Percentiles rank a stretch among this genome's conserved stretches.
These are phyloP conservation scores for Vollenhovia emeryi DNA, from an alignment of 1,140 invertebrate species.

Conservation along the genomic window DNA sequence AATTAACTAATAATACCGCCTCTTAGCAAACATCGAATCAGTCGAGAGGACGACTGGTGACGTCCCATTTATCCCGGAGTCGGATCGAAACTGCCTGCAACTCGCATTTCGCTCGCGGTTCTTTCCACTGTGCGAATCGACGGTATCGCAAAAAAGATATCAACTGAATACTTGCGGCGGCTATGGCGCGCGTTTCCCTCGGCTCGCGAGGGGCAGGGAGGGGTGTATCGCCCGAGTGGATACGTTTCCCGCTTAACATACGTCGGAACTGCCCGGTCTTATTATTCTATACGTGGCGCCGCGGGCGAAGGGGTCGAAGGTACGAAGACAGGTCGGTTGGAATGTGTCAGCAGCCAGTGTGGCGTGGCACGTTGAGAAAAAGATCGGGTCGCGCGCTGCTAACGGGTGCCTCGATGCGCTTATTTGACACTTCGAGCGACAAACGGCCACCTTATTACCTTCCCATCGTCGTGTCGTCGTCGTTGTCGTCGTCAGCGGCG, in stretches of 20 bases:
- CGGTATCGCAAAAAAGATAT: conserved; percentile 35
- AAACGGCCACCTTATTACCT: conserved; percentile 84
- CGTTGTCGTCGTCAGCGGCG: conserved; percentile 55
- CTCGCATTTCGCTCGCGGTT: neutral
- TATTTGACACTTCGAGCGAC: conserved; percentile 84
- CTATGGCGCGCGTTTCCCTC: neutral
- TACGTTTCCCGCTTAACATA: conserved; percentile 45
- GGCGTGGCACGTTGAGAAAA: conserved; percentile 70
- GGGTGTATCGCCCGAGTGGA: no score
- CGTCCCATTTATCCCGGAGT: neutral
- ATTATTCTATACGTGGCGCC: conserved; percentile 63
- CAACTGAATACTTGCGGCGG: conserved; percentile 16
- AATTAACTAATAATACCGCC: neutral
- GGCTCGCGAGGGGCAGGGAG: no score
- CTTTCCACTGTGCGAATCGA: conserved; percentile 21
- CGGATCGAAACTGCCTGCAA: neutral
- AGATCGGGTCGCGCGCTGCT: conserved; percentile 65
- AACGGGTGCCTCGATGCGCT: conserved; percentile 79
- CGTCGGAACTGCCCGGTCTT: conserved; percentile 57
- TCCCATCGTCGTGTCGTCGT: conserved; percentile 74
- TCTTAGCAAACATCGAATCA: neutral
- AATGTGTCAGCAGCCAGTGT: conserved; percentile 68
- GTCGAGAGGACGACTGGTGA: neutral
- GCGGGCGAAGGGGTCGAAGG: conserved; percentile 10
- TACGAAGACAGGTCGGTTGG: conserved; percentile 45